Percentiles rank a stretch among this genome's conserved stretches.
Conservation (phyloP, 2,113 vertebrate species). For the Fulica atra region DNA sequence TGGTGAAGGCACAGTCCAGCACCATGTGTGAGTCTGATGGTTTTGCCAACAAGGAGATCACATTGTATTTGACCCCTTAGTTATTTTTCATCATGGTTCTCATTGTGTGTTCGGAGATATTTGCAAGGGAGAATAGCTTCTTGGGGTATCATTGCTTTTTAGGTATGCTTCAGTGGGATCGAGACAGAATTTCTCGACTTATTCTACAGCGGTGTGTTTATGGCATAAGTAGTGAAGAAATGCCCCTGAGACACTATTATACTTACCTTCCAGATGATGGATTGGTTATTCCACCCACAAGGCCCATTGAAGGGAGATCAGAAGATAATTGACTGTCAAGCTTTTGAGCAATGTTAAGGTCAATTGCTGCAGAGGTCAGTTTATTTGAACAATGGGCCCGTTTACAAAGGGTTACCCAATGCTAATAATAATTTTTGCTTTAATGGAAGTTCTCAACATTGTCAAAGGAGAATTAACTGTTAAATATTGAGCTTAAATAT, state of each 20-base stretch:
- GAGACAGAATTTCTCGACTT: slow-evolving; percentile 14
- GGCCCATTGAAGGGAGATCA: slow-evolving; percentile 72
- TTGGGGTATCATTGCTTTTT: not conserved
- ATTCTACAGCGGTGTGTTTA: not conserved
- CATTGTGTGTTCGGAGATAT: not conserved
- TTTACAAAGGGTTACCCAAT: slow-evolving; percentile 72
- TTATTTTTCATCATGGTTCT: not conserved
- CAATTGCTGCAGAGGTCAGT: slow-evolving; percentile 73
- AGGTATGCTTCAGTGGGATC: not conserved
- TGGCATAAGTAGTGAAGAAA: slow-evolving; percentile 41
- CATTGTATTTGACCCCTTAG: accelerated
- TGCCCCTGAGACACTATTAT: slow-evolving; percentile 47
- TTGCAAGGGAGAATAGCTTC: not conserved
- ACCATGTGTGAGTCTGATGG: not conserved
- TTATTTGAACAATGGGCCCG: slow-evolving; percentile 69
- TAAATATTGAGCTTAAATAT: slow-evolving; percentile 60
- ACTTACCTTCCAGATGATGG: slow-evolving; percentile 72
- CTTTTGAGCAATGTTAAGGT: slow-evolving; percentile 75
- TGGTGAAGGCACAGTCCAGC: not conserved
- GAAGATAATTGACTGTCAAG: slow-evolving; percentile 79
- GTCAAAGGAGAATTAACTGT: slow-evolving; percentile 61
- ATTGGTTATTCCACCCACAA: slow-evolving; percentile 74
- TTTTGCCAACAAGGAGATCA: not conserved
- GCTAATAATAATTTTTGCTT: slow-evolving; percentile 68
- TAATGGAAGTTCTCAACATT: slow-evolving; percentile 65